phyloP scores from a whole-genome alignment of 2,113 vertebrate genomes.

The Seriola rivoliana region DNA sequence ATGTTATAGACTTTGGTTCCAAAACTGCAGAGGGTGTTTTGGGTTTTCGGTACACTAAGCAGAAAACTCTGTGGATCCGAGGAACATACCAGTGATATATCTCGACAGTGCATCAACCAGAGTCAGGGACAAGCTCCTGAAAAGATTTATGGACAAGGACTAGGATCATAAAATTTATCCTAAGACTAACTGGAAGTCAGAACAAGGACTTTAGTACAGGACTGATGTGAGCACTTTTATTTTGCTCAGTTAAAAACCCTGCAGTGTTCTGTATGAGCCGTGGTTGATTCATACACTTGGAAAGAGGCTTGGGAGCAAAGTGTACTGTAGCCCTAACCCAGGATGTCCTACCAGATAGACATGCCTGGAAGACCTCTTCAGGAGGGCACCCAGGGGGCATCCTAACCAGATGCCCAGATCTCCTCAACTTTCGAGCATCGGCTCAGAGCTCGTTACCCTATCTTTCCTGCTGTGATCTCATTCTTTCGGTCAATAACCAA shows the following conservation, averaged over 20 bases:
- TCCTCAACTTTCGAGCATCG: too few species aligned
- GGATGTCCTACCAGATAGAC: too few species aligned
- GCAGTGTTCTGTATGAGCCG: neutral
- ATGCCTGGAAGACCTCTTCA: too few species aligned
- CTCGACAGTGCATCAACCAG: neutral
- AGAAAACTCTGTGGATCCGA: neutral
- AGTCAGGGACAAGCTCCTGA: constrained; percentile 11
- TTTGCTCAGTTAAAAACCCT: neutral
- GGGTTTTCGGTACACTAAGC: neutral
- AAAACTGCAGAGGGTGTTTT: neutral
- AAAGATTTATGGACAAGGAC: neutral
- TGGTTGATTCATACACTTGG: neutral
- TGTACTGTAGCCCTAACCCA: too few species aligned
- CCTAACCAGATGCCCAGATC: too few species aligned
- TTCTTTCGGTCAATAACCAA: too few species aligned
- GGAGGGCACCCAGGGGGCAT: too few species aligned
- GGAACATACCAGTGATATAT: neutral
- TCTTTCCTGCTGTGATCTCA: too few species aligned
- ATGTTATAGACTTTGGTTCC: neutral
- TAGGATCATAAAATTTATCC: constrained; percentile 10
- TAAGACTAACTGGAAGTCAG: neutral
- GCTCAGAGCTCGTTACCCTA: too few species aligned
- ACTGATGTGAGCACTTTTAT: neutral
- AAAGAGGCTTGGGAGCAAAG: too few species aligned
- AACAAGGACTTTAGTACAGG: neutral